phyloP scores from a whole-genome alignment of 2,888 invertebrate genomes.

The Synergus umbraculus region DNA sequence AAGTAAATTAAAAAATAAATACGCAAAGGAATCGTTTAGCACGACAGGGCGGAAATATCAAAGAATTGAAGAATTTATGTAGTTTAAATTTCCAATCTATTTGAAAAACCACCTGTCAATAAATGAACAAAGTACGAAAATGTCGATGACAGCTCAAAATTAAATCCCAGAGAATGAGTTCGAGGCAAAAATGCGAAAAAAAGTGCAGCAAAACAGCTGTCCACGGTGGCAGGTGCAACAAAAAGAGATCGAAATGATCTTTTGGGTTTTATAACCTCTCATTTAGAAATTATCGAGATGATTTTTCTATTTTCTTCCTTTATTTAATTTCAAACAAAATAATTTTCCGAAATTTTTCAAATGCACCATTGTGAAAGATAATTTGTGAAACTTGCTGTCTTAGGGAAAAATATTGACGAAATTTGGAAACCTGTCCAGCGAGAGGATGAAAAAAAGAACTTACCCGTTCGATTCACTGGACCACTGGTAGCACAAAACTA shows the following conservation, averaged over 20 bases:
- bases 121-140: neutral
- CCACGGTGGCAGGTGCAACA: constrained; percentile 36
- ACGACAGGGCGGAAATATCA: neutral
- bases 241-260: constrained; percentile 17
- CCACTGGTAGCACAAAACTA: constrained; percentile 17
- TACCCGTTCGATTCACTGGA: constrained; percentile 7
- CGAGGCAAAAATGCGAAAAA: neutral
- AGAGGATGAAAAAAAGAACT: constrained; percentile 23
- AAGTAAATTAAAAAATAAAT: neutral
- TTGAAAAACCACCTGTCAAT: constrained; percentile 17
- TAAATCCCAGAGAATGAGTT: neutral
- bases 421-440: neutral
- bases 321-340: neutral
- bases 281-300: neutral
- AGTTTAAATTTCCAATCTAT: neutral
- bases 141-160: neutral
- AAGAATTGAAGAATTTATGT: neutral
- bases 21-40: neutral
- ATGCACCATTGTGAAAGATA: neutral
- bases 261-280: constrained; percentile 37
- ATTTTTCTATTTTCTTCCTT: neutral
- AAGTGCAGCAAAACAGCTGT: constrained; percentile 37
- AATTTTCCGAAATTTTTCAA: neutral
- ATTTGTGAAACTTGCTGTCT: neutral
- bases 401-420: constrained; percentile 29